phyloP scores from a whole-genome alignment of 2,113 vertebrate genomes.

The Stigmatopora argus region DNA sequence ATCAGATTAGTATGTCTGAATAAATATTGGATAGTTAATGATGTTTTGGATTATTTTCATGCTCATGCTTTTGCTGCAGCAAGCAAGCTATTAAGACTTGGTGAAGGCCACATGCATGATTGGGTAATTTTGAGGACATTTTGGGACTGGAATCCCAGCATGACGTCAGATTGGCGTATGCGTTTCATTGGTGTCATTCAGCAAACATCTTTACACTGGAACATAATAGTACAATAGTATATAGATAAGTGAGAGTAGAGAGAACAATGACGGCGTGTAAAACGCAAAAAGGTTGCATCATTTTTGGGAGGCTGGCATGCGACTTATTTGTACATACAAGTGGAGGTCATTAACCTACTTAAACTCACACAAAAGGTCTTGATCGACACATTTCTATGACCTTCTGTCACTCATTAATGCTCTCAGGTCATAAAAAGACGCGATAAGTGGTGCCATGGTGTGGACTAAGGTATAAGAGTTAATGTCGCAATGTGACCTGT shows the following conservation, averaged over 20 bases:
- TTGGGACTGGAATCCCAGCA: not conserved
- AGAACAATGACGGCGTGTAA: conserved; percentile 18
- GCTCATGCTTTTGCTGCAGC: conserved; percentile 60
- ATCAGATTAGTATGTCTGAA: conserved; percentile 32
- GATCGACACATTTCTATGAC: conserved; percentile 6
- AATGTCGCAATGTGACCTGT: conserved; percentile 22
- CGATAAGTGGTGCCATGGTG: conserved; percentile 24
- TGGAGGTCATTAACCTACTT: not conserved
- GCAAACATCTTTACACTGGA: conserved; percentile 52
- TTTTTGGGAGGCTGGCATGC: not conserved
- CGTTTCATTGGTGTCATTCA: conserved; percentile 37
- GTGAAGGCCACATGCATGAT: conserved; percentile 67
- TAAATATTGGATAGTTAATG: conserved; percentile 35
- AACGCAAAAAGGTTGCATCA: conserved; percentile 23
- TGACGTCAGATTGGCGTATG: conserved; percentile 27
- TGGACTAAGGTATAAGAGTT: conserved; percentile 21
- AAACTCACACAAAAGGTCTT: not conserved
- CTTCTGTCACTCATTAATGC: conserved; percentile 40
- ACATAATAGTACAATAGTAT: conserved; percentile 14
- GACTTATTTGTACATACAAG: conserved; percentile 6
- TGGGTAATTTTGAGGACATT: conserved; percentile 1
- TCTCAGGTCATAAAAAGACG: conserved; percentile 37
- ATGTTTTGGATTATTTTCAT: conserved; percentile 46
- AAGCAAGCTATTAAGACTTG: conserved; percentile 49
- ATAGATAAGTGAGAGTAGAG: not conserved